Evolutionary conservation across 2,113 vertebrate genomes (phyloP).

Genomic region (Phalacrocorax carbo): DNA sequence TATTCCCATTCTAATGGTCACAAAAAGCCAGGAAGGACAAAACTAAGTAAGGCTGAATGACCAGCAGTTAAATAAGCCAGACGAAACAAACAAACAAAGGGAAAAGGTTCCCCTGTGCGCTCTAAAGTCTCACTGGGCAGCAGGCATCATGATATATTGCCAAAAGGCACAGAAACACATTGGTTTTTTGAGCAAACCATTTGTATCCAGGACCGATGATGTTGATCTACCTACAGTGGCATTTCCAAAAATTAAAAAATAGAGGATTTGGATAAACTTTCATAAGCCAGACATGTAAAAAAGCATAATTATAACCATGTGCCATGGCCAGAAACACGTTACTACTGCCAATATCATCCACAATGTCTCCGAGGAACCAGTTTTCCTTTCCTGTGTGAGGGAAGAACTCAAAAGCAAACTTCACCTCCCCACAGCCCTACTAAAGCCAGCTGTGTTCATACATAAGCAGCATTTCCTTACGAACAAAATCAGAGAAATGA

Average conservation of each 20-base stretch:
- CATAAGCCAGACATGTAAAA: neutral
- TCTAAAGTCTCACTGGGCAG: neutral
- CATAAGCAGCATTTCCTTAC: neutral
- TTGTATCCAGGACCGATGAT: neutral
- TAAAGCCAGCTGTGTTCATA: conserved; percentile 34
- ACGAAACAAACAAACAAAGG: conserved; percentile 26
- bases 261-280: neutral
- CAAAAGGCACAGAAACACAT: neutral
- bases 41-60: conserved; percentile 42
- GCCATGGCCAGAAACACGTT: neutral
- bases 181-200: neutral
- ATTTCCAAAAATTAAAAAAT: neutral
- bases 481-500: conserved; percentile 7
- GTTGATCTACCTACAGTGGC: neutral
- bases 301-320: conserved; percentile 17
- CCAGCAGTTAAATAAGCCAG: conserved; percentile 39
- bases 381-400: conserved; percentile 41
- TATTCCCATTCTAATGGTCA: conserved; percentile 40
- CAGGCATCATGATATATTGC: neutral
- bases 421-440: neutral
- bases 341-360: conserved; percentile 24
- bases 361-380: conserved; percentile 12
- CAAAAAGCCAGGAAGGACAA: conserved; percentile 31
- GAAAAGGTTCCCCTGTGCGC: neutral
- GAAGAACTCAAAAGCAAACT: conserved; percentile 6